phyloP scores from a whole-genome alignment of 2,888 invertebrate species.

The Drosophila greeni region DNA sequence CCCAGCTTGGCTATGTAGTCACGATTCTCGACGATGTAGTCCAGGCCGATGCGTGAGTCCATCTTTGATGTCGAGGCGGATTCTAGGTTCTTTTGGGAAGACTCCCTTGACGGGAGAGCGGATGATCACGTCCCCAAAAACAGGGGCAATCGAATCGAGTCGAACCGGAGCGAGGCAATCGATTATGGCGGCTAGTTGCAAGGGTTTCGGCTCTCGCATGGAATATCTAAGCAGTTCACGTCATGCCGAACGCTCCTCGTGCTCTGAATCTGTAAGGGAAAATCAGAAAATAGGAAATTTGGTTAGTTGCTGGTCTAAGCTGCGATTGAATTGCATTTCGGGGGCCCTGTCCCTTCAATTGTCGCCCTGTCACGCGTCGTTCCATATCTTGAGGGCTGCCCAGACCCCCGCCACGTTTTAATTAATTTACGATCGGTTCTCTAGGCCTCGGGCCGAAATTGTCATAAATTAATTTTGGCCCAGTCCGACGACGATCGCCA shows the following conservation, averaged over 20 bases:
- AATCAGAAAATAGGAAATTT: conserved; percentile 32
- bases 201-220: conserved; percentile 59
- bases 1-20: conserved; percentile 95
- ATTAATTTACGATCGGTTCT: conserved; percentile 59
- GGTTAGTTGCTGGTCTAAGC: conserved; percentile 22
- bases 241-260: conserved; percentile 61
- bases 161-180: conserved; percentile 47
- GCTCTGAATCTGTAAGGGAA: conserved; percentile 61
- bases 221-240: conserved; percentile 63
- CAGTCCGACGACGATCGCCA: conserved; percentile 35
- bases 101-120: not conserved
- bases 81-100: conserved; percentile 11
- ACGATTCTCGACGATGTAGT: conserved; percentile 95
- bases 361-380: conserved; percentile 52
- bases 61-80: conserved; percentile 78
- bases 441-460: conserved; percentile 26
- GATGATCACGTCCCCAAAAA: conserved; percentile 32
- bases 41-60: conserved; percentile 95
- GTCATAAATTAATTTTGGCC: conserved; percentile 60
- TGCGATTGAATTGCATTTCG: conserved; percentile 58
- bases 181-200: conserved; percentile 58
- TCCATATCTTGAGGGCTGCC: conserved; percentile 48
- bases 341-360: conserved; percentile 53
- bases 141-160: conserved; percentile 33
- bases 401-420: conserved; percentile 43